Base-by-base conservation (phyloP, 2,797 vertebrate species). In the Synanceia verrucosa region DNA sequence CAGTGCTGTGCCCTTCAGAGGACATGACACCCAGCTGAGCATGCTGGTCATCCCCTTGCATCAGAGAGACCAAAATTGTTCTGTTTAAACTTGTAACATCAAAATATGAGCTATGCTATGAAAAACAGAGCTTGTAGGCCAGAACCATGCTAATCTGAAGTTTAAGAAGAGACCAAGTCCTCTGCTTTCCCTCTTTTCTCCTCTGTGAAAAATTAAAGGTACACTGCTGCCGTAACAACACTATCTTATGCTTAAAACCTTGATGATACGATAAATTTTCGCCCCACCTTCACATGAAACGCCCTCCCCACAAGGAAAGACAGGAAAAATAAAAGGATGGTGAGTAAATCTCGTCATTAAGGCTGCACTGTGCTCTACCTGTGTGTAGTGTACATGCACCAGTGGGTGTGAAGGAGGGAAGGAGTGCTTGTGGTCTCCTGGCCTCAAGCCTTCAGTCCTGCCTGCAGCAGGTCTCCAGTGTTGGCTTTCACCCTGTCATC, bases 361-460 rank as follows among this genome's bases (percentile, higher is more conserved):
- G 16, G 9, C 53, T 23, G 7, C 3, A 7, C 11, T 52, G 10
- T 12, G 26, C 5, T 8, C 1, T 69, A 41, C 37, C 64, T 51
- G 23, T 28, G 46, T 37, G 21, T 21, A 6, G 37, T 37, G 19
- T 21, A 9, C 4, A 4, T 70, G 29, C 6, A 46, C 19, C 55
- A 28, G 2, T 14, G 26, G 39, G 21, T 19, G 31, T 19, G 39
- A 48, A n/a, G 26, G 21, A 39, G 11, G 4, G 23, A 48, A 36
- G n/a, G n/a, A 28, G 50, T 7, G 8, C 51, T 37, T 52, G 26
- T n/a, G 37, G 12, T 43, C 19, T 48, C 1, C 16, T 13, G n/a
- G 12, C 16, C 93, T 93, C 89, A 94, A 59, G 91, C 93, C 80
- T 93, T 94, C 70, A 95, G 88, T 79, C 94, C 94, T 24, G 84